Evolutionary conservation across 2,113 vertebrate genomes (phyloP), one percentile per base, ranked within the genome.

Genomic region (Tupaia tana): DNA sequence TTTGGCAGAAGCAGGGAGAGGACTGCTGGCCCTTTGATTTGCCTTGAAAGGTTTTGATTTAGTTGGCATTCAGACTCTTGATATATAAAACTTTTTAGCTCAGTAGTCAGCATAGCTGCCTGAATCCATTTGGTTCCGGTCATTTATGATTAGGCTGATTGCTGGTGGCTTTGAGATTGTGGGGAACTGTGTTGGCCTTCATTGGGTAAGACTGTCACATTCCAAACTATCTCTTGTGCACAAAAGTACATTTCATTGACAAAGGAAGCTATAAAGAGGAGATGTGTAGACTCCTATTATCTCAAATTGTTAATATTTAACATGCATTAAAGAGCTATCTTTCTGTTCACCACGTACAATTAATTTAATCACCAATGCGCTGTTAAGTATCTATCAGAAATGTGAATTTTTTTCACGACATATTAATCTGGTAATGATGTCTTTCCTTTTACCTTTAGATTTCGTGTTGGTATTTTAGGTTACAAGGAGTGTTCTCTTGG

Each of bases 71-170:
- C 96, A 98, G 97, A 96, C 97, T 94, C 96, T 96, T 97, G 96
- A 98, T 98, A 97, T 88, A 96, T 97, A 98, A 98, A 97, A 96
- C 97, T 98, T 98, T 91, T 92, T 93, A 97, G 96, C 95, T 97
- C 93, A 95, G 96, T 91, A 96, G 98, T 98, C 98, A 97, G 95
- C 98, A 95, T 92, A 98, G 97, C 97, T 98, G 98, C 98, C 97
- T 98, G 98, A 98, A 98, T 98, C 97, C 97, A 97, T 98, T 95
- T 98, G 96, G 96, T 97, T 98, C 92, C 94, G 97, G 98, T 98
- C 98, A 97, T 78, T 98, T 98, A 96, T 97, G 97, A 98, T 98
- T 98, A 98, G 85, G 96, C 86, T 98, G 98, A 98, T 98, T 96
- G 97, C 96, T 16, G 95, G 98, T 97, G 97, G 98, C 97, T 97